Percentiles rank a stretch among this genome's conserved stretches.
Conservation (phyloP, 2,113 vertebrate genomes). For the Eleginops maclovinus region DNA sequence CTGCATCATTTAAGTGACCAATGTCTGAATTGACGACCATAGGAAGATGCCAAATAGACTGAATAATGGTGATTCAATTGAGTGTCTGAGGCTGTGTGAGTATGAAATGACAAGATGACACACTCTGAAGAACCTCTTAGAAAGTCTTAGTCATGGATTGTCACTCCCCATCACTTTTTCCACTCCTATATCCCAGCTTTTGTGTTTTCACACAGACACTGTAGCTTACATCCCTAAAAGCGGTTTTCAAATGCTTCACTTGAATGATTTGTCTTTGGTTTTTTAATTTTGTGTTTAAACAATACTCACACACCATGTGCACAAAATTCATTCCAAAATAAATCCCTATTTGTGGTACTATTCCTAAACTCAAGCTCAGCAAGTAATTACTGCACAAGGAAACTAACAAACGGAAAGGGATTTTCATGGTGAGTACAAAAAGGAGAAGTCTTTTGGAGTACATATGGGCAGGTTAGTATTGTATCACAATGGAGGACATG, state of each 20-base stretch:
- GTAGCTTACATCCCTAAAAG: neutral
- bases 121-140: conserved; percentile 39
- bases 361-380: too few species aligned
- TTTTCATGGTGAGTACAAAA: too few species aligned
- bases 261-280: neutral
- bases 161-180: conserved; percentile 50
- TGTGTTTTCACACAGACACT: conserved; percentile 16
- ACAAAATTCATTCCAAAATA: too few species aligned
- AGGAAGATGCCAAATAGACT: conserved; percentile 44
- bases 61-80: conserved; percentile 44
- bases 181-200: conserved; percentile 37
- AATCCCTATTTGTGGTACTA: too few species aligned
- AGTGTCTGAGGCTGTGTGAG: conserved; percentile 29
- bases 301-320: too few species aligned
- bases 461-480: neutral
- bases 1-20: conserved; percentile 52
- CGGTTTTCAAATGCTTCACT: neutral
- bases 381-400: too few species aligned
- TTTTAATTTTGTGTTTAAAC: neutral
- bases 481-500: too few species aligned
- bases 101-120: conserved; percentile 47
- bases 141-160: conserved; percentile 53
- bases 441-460: neutral
- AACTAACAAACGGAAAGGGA: too few species aligned
- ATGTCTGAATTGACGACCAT: conserved; percentile 36